These are phyloP conservation scores for Rhimphoctona megacephalus DNA, from an alignment of 2,888 invertebrate genomes.

Conservation along the genomic window DNA sequence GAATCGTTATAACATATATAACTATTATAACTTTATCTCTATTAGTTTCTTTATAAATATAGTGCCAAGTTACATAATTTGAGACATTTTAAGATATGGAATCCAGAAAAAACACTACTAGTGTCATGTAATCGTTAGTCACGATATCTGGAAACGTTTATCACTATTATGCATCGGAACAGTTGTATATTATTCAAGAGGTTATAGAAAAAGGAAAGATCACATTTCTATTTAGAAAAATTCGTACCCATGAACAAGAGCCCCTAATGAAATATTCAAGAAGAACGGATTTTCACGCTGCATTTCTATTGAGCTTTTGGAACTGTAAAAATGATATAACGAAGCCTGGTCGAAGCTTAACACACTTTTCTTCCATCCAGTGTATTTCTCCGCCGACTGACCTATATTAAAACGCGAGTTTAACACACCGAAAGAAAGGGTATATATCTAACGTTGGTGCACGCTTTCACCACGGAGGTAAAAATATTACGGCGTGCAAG, in stretches of 20 bases:
- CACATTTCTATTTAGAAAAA: neutral
- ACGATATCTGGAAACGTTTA: too few species aligned
- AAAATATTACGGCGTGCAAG: neutral
- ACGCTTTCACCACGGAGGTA: neutral
- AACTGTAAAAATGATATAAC: neutral
- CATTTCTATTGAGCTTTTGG: neutral
- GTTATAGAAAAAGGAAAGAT: neutral
- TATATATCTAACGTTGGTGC: neutral
- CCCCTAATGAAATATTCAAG: neutral
- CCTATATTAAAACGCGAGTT: neutral
- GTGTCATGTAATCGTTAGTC: too few species aligned
- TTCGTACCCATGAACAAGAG: neutral
- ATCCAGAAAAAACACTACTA: too few species aligned
- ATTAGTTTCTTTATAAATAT: too few species aligned
- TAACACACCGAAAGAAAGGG: neutral
- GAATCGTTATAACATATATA: too few species aligned
- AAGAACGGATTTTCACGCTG: neutral
- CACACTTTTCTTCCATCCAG: neutral
- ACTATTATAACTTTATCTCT: too few species aligned
- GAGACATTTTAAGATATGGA: too few species aligned
- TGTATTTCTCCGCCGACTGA: neutral
- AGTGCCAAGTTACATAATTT: too few species aligned
- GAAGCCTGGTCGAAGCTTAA: neutral
- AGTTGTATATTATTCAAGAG: too few species aligned
- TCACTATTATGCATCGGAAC: too few species aligned